Evolutionary conservation across 2,797 vertebrate species (phyloP), one percentile per base, ranked within the genome.

Genomic region (Sorex maritimensis): DNA sequence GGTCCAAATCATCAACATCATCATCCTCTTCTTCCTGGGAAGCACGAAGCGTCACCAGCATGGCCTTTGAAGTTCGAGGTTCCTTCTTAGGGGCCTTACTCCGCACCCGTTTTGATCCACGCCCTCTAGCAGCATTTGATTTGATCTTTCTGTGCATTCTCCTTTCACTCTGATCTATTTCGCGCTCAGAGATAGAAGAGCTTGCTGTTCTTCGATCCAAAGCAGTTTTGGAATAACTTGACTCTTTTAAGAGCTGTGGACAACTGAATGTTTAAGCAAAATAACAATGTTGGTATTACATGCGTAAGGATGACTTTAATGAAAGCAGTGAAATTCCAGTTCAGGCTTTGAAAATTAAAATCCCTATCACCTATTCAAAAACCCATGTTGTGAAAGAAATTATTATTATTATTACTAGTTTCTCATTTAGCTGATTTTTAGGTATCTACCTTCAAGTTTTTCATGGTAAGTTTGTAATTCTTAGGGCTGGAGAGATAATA

Each of bases 31-130:
- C 98, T 34, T 98, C 98, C 88, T 96, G 98, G 72, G 98, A 98
- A 58, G 99, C 99, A 79, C 98, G 96, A 61, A 99, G 98, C 2
- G 98, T 99, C 94, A 99, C 98, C 63, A 99, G 97, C 44, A 97
- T 98, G 86, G 98, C 94, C 96, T 98, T 98, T 30, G 98, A 94
- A 79, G 86, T 98, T 97, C 98, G 98, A 52, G 97, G 96, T 61
- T 98, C 98, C 63, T 98, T 98, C 72, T 61, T 95, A 38, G 81
- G 67, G 84, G 96, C 98, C 93, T 93, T 98, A 86, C 74, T 94
- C 38, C 86, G 93, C 10, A 49, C 34, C 81, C 94, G 95, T 94
- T 98, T 98, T 52, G 96, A 95, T 86, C 95, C 96, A 97, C 81
- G 98, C 78, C 86, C 96, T 89, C 93, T 98, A 68, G 84, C 81